Conservation (phyloP, 2,797 vertebrate genomes). For the Knipowitschia caucasica region DNA sequence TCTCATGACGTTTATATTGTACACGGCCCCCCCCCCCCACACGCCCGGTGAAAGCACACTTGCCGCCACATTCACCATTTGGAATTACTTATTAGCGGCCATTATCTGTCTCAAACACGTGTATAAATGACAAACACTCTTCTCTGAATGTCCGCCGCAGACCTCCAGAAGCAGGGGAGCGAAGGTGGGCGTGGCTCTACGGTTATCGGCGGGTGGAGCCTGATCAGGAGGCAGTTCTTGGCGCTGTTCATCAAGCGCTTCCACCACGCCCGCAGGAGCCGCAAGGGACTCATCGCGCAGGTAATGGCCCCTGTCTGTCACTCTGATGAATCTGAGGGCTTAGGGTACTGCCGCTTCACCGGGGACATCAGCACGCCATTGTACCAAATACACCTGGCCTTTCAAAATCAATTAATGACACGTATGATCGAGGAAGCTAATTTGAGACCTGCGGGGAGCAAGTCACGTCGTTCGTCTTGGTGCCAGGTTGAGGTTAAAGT, state of each 20-base stretch:
- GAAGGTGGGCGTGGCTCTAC: conserved; percentile 85
- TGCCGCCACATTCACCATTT: conserved; percentile 29
- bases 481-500: conserved; percentile 25
- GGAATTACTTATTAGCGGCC: conserved; percentile 29
- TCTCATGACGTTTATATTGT: background rate
- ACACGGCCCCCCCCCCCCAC: background rate
- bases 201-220: conserved; percentile 85
- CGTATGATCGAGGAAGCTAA: conserved; percentile 43
- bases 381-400: conserved; percentile 52
- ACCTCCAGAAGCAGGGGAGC: conserved; percentile 67
- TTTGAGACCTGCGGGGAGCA: conserved; percentile 39
- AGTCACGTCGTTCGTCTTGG: conserved; percentile 33
- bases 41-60: conserved; percentile 9
- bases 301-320: conserved; percentile 76
- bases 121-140: conserved; percentile 39
- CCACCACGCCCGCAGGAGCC: conserved; percentile 90
- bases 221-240: conserved; percentile 90
- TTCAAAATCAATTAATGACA: conserved; percentile 58
- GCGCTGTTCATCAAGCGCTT: conserved; percentile 95
- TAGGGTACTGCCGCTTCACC: conserved; percentile 25
- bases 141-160: conserved; percentile 48
- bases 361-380: conserved; percentile 53
- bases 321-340: conserved; percentile 56
- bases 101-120: conserved; percentile 36
- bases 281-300: conserved; percentile 96